Conservation (phyloP, 2,797 vertebrate genomes). For the Phrynocephalus forsythii region DNA sequence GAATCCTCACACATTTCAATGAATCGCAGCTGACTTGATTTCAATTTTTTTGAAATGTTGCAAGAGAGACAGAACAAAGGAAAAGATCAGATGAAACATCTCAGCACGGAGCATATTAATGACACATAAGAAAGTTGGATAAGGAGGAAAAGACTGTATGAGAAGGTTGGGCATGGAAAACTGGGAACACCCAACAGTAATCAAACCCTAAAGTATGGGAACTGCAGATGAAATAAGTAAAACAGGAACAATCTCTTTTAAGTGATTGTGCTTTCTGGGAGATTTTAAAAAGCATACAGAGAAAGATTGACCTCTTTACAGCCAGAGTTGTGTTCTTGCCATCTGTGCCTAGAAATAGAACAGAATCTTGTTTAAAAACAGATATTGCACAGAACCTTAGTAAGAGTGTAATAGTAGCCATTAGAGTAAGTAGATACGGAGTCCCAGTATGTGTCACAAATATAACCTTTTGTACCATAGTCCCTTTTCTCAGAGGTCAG, state of each 20-base stretch:
- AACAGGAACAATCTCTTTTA: neutral
- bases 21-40: neutral
- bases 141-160: neutral
- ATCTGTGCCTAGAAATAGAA: conserved; percentile 26
- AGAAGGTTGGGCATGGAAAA: neutral
- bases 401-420: conserved; percentile 26
- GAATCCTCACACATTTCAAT: neutral
- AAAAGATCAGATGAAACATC: neutral
- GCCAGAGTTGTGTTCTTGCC: neutral
- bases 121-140: neutral
- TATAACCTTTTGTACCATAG: conserved; percentile 22
- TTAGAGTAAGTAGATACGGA: conserved; percentile 27
- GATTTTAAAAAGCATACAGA: neutral
- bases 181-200: neutral
- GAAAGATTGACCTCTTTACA: neutral
- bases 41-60: neutral
- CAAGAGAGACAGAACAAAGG: neutral
- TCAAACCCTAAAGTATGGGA: neutral
- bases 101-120: neutral
- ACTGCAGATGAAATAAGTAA: neutral
- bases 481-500: conserved; percentile 22
- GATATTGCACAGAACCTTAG: conserved; percentile 25
- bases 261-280: neutral
- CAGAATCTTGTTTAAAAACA: conserved; percentile 42
- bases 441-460: conserved; percentile 13